phyloP scores from a whole-genome alignment of 2,797 vertebrate species.

The Phalloptychus januarius region DNA sequence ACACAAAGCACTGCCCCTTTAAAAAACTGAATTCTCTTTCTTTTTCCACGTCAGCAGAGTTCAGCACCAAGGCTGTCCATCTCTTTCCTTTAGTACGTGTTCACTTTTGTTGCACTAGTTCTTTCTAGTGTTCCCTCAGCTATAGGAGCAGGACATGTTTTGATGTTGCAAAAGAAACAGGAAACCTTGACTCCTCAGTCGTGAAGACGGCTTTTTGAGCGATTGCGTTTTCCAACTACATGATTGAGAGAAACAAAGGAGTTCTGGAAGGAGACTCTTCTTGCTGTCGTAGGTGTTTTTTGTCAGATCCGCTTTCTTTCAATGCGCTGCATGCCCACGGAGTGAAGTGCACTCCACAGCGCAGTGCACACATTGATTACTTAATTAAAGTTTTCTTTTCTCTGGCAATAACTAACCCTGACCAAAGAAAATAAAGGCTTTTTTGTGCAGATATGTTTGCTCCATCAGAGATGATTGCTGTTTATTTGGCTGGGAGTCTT shows the following conservation, averaged over 20 bases:
- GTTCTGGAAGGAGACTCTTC: constrained; percentile 40
- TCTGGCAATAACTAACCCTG: constrained; percentile 63
- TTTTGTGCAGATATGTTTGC: constrained; percentile 46
- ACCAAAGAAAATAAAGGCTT: constrained; percentile 66
- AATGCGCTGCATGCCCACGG: constrained; percentile 56
- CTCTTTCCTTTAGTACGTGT: constrained; percentile 41
- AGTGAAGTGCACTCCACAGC: constrained; percentile 61
- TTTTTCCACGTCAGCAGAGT: constrained; percentile 38
- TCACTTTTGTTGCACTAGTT: constrained; percentile 31
- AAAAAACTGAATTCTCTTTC: constrained; percentile 22
- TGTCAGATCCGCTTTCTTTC: constrained; percentile 63
- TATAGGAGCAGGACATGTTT: constrained; percentile 28
- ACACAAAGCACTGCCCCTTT: too few species aligned
- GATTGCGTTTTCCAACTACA: constrained; percentile 28
- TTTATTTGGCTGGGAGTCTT: constrained; percentile 53
- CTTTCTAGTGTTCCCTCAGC: constrained; percentile 6
- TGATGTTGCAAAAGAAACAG: constrained; percentile 33
- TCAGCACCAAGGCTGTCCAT: constrained; percentile 53
- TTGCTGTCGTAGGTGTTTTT: constrained; percentile 56
- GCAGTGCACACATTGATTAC: constrained; percentile 65
- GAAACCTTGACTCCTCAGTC: constrained; percentile 41
- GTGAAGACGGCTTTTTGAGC: constrained; percentile 26
- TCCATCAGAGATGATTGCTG: constrained; percentile 47
- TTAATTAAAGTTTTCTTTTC: constrained; percentile 70
- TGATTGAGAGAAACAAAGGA: constrained; percentile 46